Percentiles rank a stretch among this genome's conserved stretches.
Conservation (phyloP, 1,140 invertebrate species). For the Papilio glaucus region DNA sequence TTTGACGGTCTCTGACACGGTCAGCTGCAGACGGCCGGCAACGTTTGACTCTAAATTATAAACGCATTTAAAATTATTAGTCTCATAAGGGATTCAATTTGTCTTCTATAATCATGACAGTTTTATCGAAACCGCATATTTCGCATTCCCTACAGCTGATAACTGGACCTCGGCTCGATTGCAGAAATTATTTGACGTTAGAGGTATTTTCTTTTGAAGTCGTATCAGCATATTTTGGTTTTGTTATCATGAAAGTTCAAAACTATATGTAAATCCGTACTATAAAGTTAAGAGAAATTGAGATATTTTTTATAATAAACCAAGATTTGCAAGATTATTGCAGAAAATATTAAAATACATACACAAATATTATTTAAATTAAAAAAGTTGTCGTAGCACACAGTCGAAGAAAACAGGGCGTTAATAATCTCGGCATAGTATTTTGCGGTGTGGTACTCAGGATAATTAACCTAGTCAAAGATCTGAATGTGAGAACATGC, state of each 20-base stretch:
- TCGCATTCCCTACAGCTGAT: background rate
- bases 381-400: conserved; percentile 36
- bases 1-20: conserved; percentile 40
- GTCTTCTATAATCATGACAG: background rate
- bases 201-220: too few species aligned
- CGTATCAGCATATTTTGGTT: too few species aligned
- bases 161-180: too few species aligned
- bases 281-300: too few species aligned
- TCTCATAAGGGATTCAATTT: conserved; percentile 17
- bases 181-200: too few species aligned
- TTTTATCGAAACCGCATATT: background rate
- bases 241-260: too few species aligned
- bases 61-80: conserved; percentile 14
- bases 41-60: background rate
- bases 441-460: conserved; percentile 52
- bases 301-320: too few species aligned
- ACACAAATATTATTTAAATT: conserved; percentile 45
- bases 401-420: conserved; percentile 48
- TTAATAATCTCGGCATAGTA: conserved; percentile 52
- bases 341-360: conserved; percentile 45
- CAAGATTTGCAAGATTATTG: conserved; percentile 35
- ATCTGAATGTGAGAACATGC: conserved; percentile 47
- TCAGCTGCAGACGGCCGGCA: conserved; percentile 23
- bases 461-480: conserved; percentile 52
- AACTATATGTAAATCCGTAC: too few species aligned